These are phyloP conservation scores for Cheumatopsyche charites DNA, from an alignment of 1,140 invertebrate genomes.

Conservation along the genomic window DNA sequence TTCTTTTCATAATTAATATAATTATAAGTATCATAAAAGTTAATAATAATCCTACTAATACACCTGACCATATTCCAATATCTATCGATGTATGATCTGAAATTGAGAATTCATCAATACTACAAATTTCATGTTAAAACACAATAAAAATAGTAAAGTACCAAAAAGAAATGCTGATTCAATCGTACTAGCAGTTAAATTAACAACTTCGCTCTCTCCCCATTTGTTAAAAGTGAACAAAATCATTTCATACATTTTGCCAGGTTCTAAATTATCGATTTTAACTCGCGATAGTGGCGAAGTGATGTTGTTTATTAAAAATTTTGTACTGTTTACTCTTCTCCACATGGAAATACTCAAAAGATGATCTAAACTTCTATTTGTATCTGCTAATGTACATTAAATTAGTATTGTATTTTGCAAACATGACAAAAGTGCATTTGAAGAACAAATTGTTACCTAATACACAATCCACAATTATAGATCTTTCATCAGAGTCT, in stretches of 20 bases:
- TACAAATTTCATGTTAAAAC: constrained; percentile 15
- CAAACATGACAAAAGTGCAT: background rate
- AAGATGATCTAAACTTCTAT: constrained; percentile 31
- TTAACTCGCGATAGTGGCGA: constrained; percentile 40
- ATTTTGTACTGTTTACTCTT: constrained; percentile 36
- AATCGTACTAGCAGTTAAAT: constrained; percentile 34
- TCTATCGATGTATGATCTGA: constrained; percentile 39
- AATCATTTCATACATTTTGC: constrained; percentile 39
- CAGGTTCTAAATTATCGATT: constrained; percentile 37
- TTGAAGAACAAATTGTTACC: constrained; percentile 31
- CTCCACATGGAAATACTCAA: constrained; percentile 41
- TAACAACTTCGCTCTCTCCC: constrained; percentile 44
- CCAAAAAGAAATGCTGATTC: constrained; percentile 35
- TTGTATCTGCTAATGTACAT: constrained; percentile 33
- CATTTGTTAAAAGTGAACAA: constrained; percentile 44
- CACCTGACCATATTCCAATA: constrained; percentile 43
- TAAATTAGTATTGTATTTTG: constrained; percentile 5
- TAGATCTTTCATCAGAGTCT: constrained; percentile 32
- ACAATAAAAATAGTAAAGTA: constrained; percentile 21
- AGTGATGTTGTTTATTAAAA: constrained; percentile 43
- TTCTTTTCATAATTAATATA: constrained; percentile 42
- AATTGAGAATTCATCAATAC: constrained; percentile 28
- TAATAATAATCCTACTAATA: constrained; percentile 42
- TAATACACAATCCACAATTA: constrained; percentile 38
- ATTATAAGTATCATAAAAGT: constrained; percentile 39